phyloP scores from a whole-genome alignment of 92 coral and sea anemone genomes.

The Phymanthus crucifer region DNA sequence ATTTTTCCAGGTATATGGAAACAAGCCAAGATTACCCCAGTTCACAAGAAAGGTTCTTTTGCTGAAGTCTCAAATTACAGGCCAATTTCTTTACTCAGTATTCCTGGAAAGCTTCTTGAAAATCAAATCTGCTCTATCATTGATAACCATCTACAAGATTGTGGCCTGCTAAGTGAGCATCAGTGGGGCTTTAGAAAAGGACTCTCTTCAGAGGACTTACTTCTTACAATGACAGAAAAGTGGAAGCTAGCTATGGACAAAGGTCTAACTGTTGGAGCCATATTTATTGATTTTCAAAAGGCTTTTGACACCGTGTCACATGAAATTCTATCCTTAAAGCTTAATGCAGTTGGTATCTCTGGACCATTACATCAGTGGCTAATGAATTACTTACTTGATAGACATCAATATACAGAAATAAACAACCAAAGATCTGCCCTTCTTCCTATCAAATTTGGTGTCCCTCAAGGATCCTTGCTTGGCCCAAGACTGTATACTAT shows the following conservation, averaged over 20 bases:
- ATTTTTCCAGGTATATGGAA: background rate
- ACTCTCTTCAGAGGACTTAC: too few species aligned
- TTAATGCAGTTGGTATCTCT: constrained; percentile 35
- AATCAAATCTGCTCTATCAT: too few species aligned
- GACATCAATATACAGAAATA: constrained; percentile 22
- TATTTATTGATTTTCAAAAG: constrained; percentile 31
- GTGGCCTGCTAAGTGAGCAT: too few species aligned
- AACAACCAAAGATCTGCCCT: constrained; percentile 21
- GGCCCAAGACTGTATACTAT: constrained; percentile 18
- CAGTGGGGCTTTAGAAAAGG: too few species aligned
- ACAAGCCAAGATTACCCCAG: too few species aligned
- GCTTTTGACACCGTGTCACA: constrained; percentile 21
- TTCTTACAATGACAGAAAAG: too few species aligned
- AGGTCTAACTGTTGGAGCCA: constrained; percentile 25
- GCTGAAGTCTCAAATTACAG: too few species aligned
- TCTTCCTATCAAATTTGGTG: constrained; percentile 13
- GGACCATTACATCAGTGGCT: constrained; percentile 31
- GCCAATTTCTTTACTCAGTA: too few species aligned
- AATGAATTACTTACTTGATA: constrained; percentile 20
- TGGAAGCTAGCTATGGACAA: background rate
- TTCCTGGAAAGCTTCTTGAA: too few species aligned
- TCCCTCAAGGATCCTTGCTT: constrained; percentile 3
- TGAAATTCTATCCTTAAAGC: constrained; percentile 18
- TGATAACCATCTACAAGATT: too few species aligned
- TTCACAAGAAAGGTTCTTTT: too few species aligned